Evolutionary conservation across 2,888 invertebrate species (phyloP).

Genomic region (Tineola bisselliella): DNA sequence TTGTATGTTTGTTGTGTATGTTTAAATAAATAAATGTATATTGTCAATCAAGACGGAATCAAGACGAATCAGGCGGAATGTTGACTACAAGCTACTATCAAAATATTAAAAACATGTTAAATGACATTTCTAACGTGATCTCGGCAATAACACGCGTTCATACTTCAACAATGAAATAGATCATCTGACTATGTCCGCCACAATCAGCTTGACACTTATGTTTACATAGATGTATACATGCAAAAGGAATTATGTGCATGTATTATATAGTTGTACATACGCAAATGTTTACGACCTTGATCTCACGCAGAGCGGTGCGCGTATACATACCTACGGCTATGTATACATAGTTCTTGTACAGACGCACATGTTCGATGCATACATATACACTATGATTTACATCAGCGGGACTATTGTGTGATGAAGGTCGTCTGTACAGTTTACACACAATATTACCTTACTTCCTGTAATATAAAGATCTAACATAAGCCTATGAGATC

Average conservation of each 20-base stretch:
- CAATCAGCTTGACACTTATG: too few species aligned
- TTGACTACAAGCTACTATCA: too few species aligned
- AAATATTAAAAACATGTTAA: too few species aligned
- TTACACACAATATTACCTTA: constrained; percentile 1
- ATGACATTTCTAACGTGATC: too few species aligned
- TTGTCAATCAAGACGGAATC: too few species aligned
- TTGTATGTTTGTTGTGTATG: too few species aligned
- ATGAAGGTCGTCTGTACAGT: constrained; percentile 41
- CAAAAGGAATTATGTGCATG: neutral
- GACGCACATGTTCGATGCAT: constrained; percentile 11
- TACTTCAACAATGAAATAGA: too few species aligned
- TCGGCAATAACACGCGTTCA: too few species aligned
- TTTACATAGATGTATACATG: neutral
- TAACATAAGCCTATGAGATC: neutral
- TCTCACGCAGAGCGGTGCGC: constrained; percentile 52
- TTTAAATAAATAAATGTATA: too few species aligned
- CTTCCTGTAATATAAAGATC: constrained; percentile 2
- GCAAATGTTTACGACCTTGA: constrained; percentile 42
- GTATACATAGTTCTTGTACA: constrained; percentile 26
- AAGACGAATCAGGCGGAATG: too few species aligned
- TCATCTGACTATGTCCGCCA: too few species aligned
- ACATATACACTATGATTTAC: neutral
- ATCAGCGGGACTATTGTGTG: constrained; percentile 36
- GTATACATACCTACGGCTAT: constrained; percentile 20
- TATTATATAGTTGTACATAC: neutral